Percentiles rank a stretch among this genome's conserved stretches.
Evolutionary conservation across 2,797 vertebrate genomes (phyloP).

Genomic region (Oreochromis mossambicus): DNA sequence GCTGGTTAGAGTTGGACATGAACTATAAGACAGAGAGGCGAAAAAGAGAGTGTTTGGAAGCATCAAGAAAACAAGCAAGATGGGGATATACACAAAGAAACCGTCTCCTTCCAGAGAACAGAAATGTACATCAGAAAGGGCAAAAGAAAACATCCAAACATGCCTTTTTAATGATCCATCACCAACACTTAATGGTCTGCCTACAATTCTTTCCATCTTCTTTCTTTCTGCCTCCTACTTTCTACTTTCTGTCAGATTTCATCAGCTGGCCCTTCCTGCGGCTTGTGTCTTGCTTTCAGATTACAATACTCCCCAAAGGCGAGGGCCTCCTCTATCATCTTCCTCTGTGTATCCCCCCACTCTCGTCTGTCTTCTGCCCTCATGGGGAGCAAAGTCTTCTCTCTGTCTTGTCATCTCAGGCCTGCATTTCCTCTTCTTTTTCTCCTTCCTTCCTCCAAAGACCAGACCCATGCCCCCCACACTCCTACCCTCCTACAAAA

Average conservation of each 20-base stretch:
- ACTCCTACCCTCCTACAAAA: neutral
- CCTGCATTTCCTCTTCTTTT: neutral
- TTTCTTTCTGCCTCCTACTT: neutral
- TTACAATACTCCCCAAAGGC: constrained; percentile 56
- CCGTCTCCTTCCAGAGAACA: neutral
- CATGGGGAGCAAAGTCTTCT: constrained; percentile 11
- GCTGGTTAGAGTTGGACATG: neutral
- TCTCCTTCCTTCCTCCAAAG: constrained; percentile 8
- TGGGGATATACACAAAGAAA: neutral
- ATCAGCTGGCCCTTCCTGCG: constrained; percentile 35
- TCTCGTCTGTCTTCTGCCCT: constrained; percentile 20
- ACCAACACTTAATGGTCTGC: neutral
- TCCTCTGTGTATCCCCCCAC: constrained; percentile 26
- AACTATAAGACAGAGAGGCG: neutral
- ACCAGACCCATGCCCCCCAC: neutral
- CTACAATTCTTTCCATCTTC: neutral
- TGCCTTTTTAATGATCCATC: constrained; percentile 21
- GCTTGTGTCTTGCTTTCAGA: constrained; percentile 51
- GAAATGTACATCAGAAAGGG: neutral
- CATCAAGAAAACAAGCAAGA: neutral
- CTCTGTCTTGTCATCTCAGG: constrained; percentile 24
- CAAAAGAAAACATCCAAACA: neutral
- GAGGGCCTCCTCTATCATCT: constrained; percentile 21
- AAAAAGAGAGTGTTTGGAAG: neutral
- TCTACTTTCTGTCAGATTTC: constrained; percentile 58